phyloP scores from a whole-genome alignment of 2,888 invertebrate genomes.

The Cerceris ruficornis region DNA sequence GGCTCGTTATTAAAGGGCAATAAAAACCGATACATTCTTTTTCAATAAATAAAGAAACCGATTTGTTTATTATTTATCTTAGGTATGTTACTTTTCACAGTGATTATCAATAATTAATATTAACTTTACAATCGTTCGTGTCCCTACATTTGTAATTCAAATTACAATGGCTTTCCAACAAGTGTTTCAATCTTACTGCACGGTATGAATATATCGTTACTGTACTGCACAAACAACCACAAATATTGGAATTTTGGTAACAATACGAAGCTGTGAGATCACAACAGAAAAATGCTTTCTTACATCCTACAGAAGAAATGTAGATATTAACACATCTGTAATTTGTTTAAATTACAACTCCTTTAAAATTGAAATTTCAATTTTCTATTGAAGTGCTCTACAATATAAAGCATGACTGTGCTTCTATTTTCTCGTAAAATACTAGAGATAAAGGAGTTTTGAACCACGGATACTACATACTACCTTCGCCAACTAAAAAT shows the following conservation, averaged over 20 bases:
- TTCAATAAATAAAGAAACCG: conserved; percentile 73
- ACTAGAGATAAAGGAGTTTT: conserved; percentile 19
- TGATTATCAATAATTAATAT: conserved; percentile 61
- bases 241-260: conserved; percentile 29
- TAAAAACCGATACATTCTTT: conserved; percentile 24
- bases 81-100: conserved; percentile 67
- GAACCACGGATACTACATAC: conserved; percentile 13
- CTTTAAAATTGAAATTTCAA: conserved; percentile 23
- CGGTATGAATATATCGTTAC: conserved; percentile 25
- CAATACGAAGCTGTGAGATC: conserved; percentile 42
- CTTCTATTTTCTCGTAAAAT: conserved; percentile 13
- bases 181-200: conserved; percentile 21
- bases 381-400: conserved; percentile 30
- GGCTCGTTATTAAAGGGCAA: not conserved
- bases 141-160: conserved; percentile 52
- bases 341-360: conserved; percentile 22
- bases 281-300: conserved; percentile 40
- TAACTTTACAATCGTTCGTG: conserved; percentile 66
- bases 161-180: conserved; percentile 34
- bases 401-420: conserved; percentile 22
- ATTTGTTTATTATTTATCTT: conserved; percentile 69
- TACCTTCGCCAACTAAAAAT: conserved; percentile 30
- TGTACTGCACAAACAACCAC: conserved; percentile 33
- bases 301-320: conserved; percentile 15
- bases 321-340: conserved; percentile 27